Percentiles rank a stretch among this genome's conserved stretches.
Evolutionary conservation across 2,113 vertebrate species (phyloP).

Genomic region (Apeltes quadracus): DNA sequence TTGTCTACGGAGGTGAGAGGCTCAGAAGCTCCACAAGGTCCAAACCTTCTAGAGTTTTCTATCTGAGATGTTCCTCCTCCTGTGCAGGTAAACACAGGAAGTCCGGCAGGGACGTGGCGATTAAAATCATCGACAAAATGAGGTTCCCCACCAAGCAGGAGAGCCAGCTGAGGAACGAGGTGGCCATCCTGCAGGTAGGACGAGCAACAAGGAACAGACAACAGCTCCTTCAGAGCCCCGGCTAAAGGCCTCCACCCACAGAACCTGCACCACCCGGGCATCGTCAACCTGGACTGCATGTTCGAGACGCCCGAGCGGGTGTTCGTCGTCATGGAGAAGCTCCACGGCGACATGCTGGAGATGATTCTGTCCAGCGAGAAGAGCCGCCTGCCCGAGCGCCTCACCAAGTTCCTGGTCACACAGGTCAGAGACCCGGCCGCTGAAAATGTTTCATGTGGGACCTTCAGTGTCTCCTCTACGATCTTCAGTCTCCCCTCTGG

Average conservation of each 20-base stretch:
- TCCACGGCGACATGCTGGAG: constrained; percentile 97
- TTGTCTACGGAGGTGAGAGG: constrained; percentile 92
- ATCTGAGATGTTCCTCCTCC: not conserved
- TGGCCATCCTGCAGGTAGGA: constrained; percentile 93
- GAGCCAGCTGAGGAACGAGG: constrained; percentile 97
- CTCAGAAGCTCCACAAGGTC: no score
- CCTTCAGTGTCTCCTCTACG: not conserved
- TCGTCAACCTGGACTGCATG: constrained; percentile 97
- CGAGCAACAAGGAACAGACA: not conserved
- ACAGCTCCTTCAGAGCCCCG: not conserved
- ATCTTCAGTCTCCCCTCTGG: not conserved
- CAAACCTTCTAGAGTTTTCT: no score
- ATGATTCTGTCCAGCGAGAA: constrained; percentile 97
- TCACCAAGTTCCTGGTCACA: constrained; percentile 96
- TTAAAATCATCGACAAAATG: constrained; percentile 98
- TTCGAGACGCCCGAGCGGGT: constrained; percentile 95
- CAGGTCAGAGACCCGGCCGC: constrained; percentile 80
- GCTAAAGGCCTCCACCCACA: constrained; percentile 44
- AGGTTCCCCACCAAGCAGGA: constrained; percentile 96
- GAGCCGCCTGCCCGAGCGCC: constrained; percentile 92
- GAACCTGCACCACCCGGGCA: constrained; percentile 95
- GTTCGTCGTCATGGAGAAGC: constrained; percentile 97
- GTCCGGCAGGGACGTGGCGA: constrained; percentile 93
- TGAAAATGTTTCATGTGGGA: not conserved
- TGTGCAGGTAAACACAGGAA: constrained; percentile 93